Evolutionary conservation across 2,888 invertebrate species (phyloP), one percentile per base, ranked within the genome.

Genomic region (Drosophila austrosaltans): DNA sequence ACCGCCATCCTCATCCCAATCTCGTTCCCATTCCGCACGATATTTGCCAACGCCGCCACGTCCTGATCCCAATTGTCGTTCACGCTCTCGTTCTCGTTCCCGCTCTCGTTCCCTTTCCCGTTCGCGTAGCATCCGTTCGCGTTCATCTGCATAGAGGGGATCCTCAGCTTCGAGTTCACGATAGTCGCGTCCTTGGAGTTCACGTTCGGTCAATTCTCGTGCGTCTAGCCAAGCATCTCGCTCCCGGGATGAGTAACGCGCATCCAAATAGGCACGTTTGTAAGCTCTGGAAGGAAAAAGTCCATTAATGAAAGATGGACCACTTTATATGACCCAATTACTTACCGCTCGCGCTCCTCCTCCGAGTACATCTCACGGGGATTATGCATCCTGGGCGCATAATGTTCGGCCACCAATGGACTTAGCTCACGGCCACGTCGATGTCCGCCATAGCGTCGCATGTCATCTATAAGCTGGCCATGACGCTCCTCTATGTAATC

Each of bases 321-420:
- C 2, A 2, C 36, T 36, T 8, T 2, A 1, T 8, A 36, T 8
- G 36, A 10, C 7, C 8, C 36, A 8, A 3, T 36, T 36, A 65
- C 71, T 71, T 75, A 91, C 83, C 91, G 85, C 3, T 91, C 91
- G 0, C 91, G 78, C 54, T 91, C 91, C 44, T 91, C 92, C 58
- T 92, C 92, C 0, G 91, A 77, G 68, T 91, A 92, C 44, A 92
- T 56, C 48, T 91, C 92, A 0, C 91, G 81, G 0, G 90, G 90
- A 72, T 90, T 91, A 0, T 91, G 84, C 39, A 87, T 66, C 22
- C 90, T 66, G 0, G 86, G 81, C 1, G 79, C 73, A 75, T 91
- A 92, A 59, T 91, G 90, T 2, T 90, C 90, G n/a, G 78, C 76
- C 3, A 86, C 54, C 0, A 92, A 91, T 8, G 71, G 71, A 63